Evolutionary conservation across 2,113 vertebrate genomes (phyloP).

Genomic region (Calidris pygmaea): DNA sequence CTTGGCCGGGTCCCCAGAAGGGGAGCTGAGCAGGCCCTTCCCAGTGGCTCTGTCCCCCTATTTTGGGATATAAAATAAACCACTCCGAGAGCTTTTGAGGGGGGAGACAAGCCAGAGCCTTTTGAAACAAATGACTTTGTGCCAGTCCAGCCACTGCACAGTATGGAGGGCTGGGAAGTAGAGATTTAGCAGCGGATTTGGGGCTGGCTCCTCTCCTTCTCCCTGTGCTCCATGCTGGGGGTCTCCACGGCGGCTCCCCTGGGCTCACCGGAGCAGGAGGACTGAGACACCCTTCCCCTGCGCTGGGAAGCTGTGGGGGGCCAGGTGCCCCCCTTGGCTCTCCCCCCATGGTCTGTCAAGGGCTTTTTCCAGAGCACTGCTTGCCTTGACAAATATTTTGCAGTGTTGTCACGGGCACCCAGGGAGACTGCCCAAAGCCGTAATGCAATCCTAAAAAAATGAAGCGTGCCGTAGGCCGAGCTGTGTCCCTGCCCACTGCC

Average conservation of each 20-base stretch:
- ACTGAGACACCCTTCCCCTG: rapidly evolving
- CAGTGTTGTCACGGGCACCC: not conserved
- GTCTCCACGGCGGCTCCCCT: not conserved
- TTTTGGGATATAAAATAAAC: not conserved
- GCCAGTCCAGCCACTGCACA: not conserved
- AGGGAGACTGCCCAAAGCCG: not conserved
- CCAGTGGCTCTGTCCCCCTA: not conserved
- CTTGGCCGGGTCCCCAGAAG: not conserved
- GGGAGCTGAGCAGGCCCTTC: not conserved
- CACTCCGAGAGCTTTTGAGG: not conserved
- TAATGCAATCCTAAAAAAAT: not conserved
- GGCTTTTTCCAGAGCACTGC: not conserved
- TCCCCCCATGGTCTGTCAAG: not conserved
- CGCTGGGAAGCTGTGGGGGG: not conserved
- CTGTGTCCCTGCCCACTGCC: not conserved
- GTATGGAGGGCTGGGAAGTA: not conserved
- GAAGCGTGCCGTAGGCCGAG: rapidly evolving
- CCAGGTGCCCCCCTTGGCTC: not conserved
- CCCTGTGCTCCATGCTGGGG: rapidly evolving
- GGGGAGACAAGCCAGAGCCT: not conserved
- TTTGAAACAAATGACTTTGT: not conserved
- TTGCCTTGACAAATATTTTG: not conserved
- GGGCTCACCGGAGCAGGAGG: not conserved
- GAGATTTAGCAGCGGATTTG: not conserved
- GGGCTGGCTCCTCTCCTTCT: not conserved